Conservation (phyloP, 1,140 invertebrate species). For the Caerostris extrusa region DNA sequence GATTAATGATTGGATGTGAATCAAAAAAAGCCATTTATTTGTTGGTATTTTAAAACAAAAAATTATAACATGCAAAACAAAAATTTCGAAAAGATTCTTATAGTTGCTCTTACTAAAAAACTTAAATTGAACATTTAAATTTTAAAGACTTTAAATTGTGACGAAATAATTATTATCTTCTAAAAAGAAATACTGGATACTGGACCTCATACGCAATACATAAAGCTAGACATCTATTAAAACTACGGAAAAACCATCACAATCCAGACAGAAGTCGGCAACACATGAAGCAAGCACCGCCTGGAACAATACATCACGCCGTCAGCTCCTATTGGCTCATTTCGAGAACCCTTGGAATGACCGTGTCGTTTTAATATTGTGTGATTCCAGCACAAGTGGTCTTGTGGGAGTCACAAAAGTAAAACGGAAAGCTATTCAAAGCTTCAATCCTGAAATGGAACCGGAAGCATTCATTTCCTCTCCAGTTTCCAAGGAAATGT, state of each 20-base stretch:
- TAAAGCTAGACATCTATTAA: not conserved
- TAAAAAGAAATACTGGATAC: too few species aligned
- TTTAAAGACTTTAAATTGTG: too few species aligned
- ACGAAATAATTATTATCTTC: too few species aligned
- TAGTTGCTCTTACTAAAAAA: too few species aligned
- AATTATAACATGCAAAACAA: too few species aligned
- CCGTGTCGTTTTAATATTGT: too few species aligned
- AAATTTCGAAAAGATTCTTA: too few species aligned
- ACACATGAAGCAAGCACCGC: not conserved
- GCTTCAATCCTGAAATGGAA: not conserved
- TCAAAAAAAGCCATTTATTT: too few species aligned
- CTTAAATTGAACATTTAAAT: too few species aligned
- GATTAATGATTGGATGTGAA: too few species aligned
- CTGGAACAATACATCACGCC: not conserved
- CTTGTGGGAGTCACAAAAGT: not conserved
- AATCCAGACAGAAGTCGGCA: not conserved
- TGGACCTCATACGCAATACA: too few species aligned
- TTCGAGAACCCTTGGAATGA: not conserved
- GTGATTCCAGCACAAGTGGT: not conserved
- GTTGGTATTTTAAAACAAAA: too few species aligned
- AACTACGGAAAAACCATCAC: not conserved
- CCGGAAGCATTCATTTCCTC: not conserved
- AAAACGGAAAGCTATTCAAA: slow-evolving; percentile 2
- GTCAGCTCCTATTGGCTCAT: not conserved
- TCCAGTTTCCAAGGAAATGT: not conserved